Conservation (phyloP, 2,797 vertebrate species). For the Vespertilio murinus region DNA sequence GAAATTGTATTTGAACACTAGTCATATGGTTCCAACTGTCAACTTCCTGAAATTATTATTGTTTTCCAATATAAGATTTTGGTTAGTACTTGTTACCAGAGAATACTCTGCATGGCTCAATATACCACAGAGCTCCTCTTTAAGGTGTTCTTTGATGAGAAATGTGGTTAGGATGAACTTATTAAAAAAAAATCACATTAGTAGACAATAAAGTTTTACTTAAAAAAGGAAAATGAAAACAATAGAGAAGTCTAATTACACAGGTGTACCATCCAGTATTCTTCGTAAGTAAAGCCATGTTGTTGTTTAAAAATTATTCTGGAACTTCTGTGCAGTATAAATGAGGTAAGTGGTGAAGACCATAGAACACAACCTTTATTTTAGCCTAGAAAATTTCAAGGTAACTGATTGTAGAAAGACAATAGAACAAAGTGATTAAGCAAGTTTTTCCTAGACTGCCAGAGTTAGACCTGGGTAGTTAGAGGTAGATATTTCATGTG, state of each 20-base stretch:
- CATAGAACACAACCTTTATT: not conserved
- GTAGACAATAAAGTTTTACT: not conserved
- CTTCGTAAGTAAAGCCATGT: not conserved
- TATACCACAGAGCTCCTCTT: not conserved
- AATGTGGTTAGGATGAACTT: not conserved
- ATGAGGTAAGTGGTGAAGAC: not conserved
- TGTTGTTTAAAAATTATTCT: not conserved
- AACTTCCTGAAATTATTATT: not conserved
- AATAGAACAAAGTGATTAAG: not conserved
- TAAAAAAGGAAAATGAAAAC: not conserved
- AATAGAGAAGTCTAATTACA: not conserved
- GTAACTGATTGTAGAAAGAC: not conserved
- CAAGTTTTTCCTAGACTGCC: not conserved
- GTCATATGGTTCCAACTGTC: not conserved
- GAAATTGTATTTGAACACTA: constrained; percentile 17
- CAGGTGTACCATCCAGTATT: not conserved
- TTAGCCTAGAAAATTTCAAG: not conserved
- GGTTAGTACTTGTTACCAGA: not conserved
- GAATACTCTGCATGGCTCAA: not conserved
- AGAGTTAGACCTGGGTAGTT: not conserved
- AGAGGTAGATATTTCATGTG: not conserved
- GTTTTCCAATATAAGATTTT: not conserved
- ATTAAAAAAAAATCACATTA: not conserved
- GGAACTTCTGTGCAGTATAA: not conserved
- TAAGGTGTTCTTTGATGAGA: not conserved